These are phyloP conservation scores for Saxicola maurus DNA, from an alignment of 2,797 vertebrate species.

Conservation along the genomic window DNA sequence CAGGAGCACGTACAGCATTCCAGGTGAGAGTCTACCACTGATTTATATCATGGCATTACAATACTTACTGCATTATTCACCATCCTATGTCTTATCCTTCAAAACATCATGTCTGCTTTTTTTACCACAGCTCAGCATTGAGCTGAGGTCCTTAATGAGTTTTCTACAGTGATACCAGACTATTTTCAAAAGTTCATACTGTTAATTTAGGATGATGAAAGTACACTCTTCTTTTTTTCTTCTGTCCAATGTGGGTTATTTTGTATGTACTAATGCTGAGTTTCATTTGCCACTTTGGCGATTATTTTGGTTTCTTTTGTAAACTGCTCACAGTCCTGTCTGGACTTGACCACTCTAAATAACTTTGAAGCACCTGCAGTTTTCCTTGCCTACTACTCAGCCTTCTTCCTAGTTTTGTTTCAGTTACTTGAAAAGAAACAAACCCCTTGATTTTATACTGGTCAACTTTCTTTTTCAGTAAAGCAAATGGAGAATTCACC, in stretches of 20 bases:
- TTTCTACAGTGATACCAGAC: constrained; percentile 49
- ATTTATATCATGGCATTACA: constrained; percentile 49
- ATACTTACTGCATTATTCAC: constrained; percentile 58
- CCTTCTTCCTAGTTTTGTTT: background rate
- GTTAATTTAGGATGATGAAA: constrained; percentile 58
- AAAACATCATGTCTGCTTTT: constrained; percentile 56
- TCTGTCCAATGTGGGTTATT: constrained; percentile 30
- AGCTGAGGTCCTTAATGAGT: constrained; percentile 49
- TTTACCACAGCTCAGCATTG: constrained; percentile 51
- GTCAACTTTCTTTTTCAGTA: background rate
- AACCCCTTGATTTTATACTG: background rate
- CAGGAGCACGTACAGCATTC: constrained; percentile 18
- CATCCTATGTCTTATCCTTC: constrained; percentile 46
- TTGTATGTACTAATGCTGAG: background rate
- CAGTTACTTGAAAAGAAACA: background rate
- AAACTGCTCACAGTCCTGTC: constrained; percentile 31
- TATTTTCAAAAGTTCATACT: constrained; percentile 31
- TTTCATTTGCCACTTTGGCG: constrained; percentile 22
- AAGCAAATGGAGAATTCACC: background rate
- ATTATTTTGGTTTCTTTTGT: constrained; percentile 31
- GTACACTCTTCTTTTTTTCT: constrained; percentile 27
- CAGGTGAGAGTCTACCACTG: constrained; percentile 43
- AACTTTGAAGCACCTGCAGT: constrained; percentile 17
- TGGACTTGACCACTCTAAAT: constrained; percentile 25
- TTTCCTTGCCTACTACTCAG: background rate